These are phyloP conservation scores for Leptopilina boulardi DNA, from an alignment of 1,140 invertebrate species.

Conservation along the genomic window DNA sequence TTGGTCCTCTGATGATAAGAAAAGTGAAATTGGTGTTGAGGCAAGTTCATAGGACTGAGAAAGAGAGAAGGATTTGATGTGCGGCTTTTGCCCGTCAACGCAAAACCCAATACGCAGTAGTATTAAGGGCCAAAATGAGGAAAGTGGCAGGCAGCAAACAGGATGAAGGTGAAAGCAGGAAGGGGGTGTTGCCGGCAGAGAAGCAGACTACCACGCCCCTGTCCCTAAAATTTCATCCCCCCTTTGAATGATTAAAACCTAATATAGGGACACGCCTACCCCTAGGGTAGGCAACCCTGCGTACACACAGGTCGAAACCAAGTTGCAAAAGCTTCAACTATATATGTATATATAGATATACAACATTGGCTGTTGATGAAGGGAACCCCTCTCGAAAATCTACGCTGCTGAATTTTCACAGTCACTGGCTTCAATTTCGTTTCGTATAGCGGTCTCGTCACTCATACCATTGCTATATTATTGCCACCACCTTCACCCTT, in stretches of 20 bases:
- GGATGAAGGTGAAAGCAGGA: slow-evolving; percentile 64
- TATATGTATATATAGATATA: neutral
- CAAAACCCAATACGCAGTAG: neutral
- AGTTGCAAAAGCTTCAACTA: neutral
- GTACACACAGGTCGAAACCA: slow-evolving; percentile 40
- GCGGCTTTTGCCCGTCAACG: neutral
- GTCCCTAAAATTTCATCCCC: slow-evolving; percentile 72
- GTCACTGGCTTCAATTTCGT: slow-evolving; percentile 64
- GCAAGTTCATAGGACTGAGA: neutral
- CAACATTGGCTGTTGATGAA: too few species aligned
- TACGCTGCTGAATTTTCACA: slow-evolving; percentile 61
- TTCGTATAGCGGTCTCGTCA: slow-evolving; percentile 41
- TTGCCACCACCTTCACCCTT: neutral
- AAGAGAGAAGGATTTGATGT: neutral
- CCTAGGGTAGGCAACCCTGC: slow-evolving; percentile 49
- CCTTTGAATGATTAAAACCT: slow-evolving; percentile 76
- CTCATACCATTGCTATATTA: slow-evolving; percentile 1
- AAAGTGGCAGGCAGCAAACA: slow-evolving; percentile 47
- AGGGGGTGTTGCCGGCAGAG: slow-evolving; percentile 72
- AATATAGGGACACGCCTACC: slow-evolving; percentile 75
- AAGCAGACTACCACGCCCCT: slow-evolving; percentile 74
- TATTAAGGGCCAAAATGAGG: slow-evolving; percentile 14
- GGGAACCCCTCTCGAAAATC: slow-evolving; percentile 53
- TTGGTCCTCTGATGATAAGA: too few species aligned
- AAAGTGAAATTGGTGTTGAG: too few species aligned